Percentiles rank a stretch among this genome's conserved stretches.
phyloP scores from a whole-genome alignment of 1,140 invertebrate species.

The Hydropsyche tenuis region DNA sequence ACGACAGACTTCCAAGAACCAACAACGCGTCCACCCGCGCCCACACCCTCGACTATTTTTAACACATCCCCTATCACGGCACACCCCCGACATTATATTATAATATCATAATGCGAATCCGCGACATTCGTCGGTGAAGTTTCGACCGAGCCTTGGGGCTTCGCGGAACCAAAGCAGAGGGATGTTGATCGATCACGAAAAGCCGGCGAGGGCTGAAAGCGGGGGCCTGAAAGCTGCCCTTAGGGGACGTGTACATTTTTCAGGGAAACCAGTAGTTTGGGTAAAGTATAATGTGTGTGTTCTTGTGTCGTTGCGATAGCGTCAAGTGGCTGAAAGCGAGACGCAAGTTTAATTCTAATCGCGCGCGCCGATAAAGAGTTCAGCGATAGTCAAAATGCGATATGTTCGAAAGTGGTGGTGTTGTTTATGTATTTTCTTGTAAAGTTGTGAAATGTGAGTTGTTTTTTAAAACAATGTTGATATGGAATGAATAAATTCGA shows the following conservation, averaged over 20 bases:
- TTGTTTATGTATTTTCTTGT: too few relatives aligned
- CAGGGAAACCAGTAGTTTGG: too few relatives aligned
- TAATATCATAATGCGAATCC: background rate
- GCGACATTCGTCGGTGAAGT: background rate
- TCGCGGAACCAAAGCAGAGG: background rate
- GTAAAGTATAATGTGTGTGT: background rate
- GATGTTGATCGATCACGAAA: slow-evolving; percentile 20
- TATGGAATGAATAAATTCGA: too few relatives aligned
- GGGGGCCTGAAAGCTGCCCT: background rate
- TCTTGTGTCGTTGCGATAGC: background rate
- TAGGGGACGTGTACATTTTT: background rate
- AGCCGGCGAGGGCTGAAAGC: too few relatives aligned
- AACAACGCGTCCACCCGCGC: too few relatives aligned
- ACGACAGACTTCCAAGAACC: too few relatives aligned
- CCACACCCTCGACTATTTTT: too few relatives aligned
- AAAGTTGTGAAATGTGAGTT: background rate
- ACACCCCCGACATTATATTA: too few relatives aligned
- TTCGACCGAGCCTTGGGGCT: background rate
- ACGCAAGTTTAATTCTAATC: background rate
- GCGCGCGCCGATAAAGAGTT: background rate
- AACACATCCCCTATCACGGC: too few relatives aligned
- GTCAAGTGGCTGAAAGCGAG: slow-evolving; percentile 5
- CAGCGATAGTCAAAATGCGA: background rate
- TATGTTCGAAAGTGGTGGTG: background rate
- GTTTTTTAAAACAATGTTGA: too few relatives aligned